These are phyloP conservation scores for Diacarnus erythraeanus DNA, from an alignment of 37 sponge, comb jelly and placozoan genomes.

Conservation along the genomic window DNA sequence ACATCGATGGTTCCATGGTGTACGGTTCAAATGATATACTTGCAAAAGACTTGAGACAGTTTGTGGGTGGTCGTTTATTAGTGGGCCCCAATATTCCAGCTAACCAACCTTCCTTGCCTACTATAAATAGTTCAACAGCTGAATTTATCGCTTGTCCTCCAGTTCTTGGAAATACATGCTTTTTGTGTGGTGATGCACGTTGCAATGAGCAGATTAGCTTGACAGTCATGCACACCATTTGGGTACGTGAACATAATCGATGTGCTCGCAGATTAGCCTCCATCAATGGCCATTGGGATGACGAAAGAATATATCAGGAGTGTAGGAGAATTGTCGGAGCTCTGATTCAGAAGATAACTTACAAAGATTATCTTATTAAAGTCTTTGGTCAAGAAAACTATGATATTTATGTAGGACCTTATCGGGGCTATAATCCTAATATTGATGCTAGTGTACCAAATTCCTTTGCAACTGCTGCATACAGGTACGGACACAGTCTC, in stretches of 20 bases:
- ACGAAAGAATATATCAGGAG: conserved; percentile 86
- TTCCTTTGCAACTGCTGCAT: conserved; percentile 83
- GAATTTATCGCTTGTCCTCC: conserved; percentile 3
- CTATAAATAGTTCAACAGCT: background rate
- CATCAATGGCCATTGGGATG: conserved; percentile 82
- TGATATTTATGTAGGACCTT: conserved; percentile 35
- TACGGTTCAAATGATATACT: conserved; percentile 58
- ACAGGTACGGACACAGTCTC: conserved; percentile 83
- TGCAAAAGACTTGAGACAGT: conserved; percentile 24
- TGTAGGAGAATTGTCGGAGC: conserved; percentile 85
- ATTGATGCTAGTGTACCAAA: conserved; percentile 71
- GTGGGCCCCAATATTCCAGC: conserved; percentile 6
- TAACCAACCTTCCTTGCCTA: conserved; percentile 29
- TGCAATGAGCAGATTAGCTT: conserved; percentile 88
- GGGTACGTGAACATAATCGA: conserved; percentile 94
- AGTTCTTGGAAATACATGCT: conserved; percentile 46
- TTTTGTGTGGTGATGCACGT: conserved; percentile 87
- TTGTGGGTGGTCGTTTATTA: conserved; percentile 34
- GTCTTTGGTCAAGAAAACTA: conserved; percentile 54
- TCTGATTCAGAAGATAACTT: conserved; percentile 82
- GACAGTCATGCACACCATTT: conserved; percentile 93
- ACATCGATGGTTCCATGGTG: conserved; percentile 76
- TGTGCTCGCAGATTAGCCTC: conserved; percentile 59
- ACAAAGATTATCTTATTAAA: conserved; percentile 84
- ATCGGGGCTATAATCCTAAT: conserved; percentile 51